These are phyloP conservation scores for Natator depressus DNA, from an alignment of 2,113 vertebrate genomes.

Conservation along the genomic window DNA sequence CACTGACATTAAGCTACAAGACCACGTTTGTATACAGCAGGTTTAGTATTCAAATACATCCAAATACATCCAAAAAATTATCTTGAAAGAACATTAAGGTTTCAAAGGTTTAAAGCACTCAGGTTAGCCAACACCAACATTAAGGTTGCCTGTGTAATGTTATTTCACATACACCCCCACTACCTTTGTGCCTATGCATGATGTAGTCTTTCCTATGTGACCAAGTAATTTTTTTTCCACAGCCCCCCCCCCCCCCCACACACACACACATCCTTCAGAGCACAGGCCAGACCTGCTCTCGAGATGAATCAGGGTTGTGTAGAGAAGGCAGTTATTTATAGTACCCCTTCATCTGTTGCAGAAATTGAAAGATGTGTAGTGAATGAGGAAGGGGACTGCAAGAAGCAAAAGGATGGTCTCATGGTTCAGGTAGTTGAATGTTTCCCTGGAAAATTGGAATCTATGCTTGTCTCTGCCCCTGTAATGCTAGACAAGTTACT, in stretches of 20 bases:
- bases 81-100: not conserved
- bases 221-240: not conserved
- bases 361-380: not conserved
- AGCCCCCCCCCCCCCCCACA: too few species aligned
- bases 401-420: too few species aligned
- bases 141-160: not conserved
- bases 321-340: not conserved
- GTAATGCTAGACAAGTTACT: not conserved
- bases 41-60: not conserved
- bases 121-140: not conserved
- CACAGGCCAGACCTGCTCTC: not conserved
- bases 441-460: too few species aligned
- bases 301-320: not conserved
- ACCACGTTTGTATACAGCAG: not conserved
- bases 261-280: not conserved
- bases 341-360: not conserved
- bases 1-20: not conserved
- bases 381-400: not conserved
- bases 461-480: not conserved
- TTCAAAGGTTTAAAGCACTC: not conserved
- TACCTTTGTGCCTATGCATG: not conserved
- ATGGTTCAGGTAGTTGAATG: too few species aligned
- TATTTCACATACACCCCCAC: not conserved
- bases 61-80: not conserved
- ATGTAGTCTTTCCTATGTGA: not conserved